These are phyloP conservation scores for Exaiptasia diaphana DNA, from an alignment of 64 coral and sea anemone genomes.

Conservation along the genomic window DNA sequence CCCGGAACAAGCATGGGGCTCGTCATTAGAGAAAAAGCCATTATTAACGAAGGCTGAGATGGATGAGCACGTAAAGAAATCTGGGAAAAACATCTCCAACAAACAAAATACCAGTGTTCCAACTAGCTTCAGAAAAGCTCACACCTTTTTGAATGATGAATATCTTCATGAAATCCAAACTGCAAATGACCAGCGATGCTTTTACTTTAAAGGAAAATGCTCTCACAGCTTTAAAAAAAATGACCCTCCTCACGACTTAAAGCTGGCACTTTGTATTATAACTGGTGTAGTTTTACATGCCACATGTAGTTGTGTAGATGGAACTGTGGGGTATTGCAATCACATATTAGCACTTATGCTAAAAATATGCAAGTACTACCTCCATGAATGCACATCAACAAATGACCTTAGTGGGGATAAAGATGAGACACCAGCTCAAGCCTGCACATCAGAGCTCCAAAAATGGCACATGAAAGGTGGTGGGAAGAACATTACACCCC, in stretches of 20 bases:
- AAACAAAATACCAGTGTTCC: conserved; percentile 26
- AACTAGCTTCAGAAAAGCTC: conserved; percentile 42
- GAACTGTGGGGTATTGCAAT: not conserved
- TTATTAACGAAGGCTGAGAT: conserved; percentile 39
- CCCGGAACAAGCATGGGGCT: not conserved
- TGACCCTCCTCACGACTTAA: conserved; percentile 23
- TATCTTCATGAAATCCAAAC: conserved; percentile 43
- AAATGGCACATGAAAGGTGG: conserved; percentile 56
- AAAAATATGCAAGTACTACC: too few relatives aligned
- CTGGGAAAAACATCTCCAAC: conserved; percentile 44
- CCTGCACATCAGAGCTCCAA: conserved; percentile 56
- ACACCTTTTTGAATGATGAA: conserved; percentile 26
- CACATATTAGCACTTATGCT: too few relatives aligned
- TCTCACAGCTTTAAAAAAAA: conserved; percentile 55
- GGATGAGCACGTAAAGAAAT: conserved; percentile 27
- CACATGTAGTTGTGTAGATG: not conserved
- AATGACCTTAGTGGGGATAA: not conserved
- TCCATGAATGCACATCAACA: not conserved
- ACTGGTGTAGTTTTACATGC: not conserved
- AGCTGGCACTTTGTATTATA: not conserved
- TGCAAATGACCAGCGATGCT: conserved; percentile 26
- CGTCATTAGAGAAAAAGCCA: conserved; percentile 47
- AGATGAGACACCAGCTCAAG: not conserved
- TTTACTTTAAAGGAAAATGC: conserved; percentile 39
- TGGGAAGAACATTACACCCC: conserved; percentile 41